phyloP scores from a whole-genome alignment of 2,888 invertebrate species.

The Coenonympha arcania region DNA sequence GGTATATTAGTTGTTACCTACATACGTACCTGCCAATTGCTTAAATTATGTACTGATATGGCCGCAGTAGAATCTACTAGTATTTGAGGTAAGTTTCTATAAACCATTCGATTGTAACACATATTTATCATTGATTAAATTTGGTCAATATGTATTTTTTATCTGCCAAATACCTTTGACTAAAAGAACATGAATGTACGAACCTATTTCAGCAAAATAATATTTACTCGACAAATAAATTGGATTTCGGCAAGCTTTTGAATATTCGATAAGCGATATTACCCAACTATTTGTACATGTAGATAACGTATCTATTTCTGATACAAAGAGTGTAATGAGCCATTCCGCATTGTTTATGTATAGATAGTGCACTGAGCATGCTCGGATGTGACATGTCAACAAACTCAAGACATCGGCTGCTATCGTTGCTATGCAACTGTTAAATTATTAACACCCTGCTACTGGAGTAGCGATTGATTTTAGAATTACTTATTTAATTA shows the following conservation, averaged over 20 bases:
- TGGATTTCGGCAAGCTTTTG: conserved; percentile 3
- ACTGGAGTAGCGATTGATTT: not conserved
- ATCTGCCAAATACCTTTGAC: no score
- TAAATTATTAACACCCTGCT: conserved; percentile 17
- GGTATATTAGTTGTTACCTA: no score
- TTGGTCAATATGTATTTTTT: no score
- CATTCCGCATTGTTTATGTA: conserved; percentile 55
- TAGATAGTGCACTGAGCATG: conserved; percentile 58
- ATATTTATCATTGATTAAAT: no score
- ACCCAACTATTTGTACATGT: not conserved
- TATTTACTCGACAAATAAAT: not conserved
- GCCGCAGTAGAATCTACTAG: no score
- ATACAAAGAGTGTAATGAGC: conserved; percentile 33
- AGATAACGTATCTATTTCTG: conserved; percentile 19
- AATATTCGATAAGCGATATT: not conserved
- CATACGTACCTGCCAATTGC: no score
- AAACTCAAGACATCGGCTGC: conserved; percentile 35
- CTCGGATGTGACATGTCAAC: conserved; percentile 60
- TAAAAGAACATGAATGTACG: no score
- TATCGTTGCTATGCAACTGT: conserved; percentile 14
- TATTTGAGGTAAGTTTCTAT: no score
- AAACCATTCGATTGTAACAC: no score
- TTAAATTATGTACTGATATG: no score
- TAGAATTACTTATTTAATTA: no score
- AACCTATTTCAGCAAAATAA: not conserved